A percentile compares a stretch with the other conserved stretches of the same genome.
Evolutionary conservation across 1,140 invertebrate species (phyloP).

Genomic region (Leptinotarsa lineolata): DNA sequence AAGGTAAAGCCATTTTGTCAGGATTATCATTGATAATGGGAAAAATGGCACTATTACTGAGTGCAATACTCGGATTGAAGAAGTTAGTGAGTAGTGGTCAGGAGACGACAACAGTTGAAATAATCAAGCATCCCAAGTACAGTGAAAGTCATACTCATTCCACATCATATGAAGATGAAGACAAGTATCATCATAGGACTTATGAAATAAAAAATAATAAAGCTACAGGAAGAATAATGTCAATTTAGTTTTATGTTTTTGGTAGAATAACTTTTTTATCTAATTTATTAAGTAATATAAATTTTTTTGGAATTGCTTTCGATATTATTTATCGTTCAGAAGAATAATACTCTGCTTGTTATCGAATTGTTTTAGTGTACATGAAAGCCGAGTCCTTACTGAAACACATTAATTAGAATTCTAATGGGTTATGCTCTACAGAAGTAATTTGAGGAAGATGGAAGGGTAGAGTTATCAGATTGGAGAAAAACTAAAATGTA

Average conservation of each 20-base stretch:
- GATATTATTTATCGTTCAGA: too few species aligned
- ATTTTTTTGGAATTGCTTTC: too few species aligned
- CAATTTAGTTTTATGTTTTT: background rate
- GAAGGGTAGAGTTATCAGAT: too few species aligned
- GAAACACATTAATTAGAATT: too few species aligned
- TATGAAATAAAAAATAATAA: slow-evolving; percentile 22
- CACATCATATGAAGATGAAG: slow-evolving; percentile 70
- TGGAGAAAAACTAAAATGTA: too few species aligned
- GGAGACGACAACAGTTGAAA: slow-evolving; percentile 82
- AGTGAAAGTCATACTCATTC: slow-evolving; percentile 77
- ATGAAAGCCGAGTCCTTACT: too few species aligned
- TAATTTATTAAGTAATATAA: too few species aligned
- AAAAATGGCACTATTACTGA: slow-evolving; percentile 59
- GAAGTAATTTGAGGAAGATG: too few species aligned
- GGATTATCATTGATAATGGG: slow-evolving; percentile 46
- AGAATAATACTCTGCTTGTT: too few species aligned
- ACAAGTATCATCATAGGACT: slow-evolving; percentile 62
- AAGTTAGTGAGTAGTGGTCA: slow-evolving; percentile 68
- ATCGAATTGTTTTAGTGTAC: too few species aligned
- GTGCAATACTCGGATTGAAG: slow-evolving; percentile 76
- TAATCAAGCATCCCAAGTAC: slow-evolving; percentile 82
- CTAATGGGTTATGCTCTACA: too few species aligned
- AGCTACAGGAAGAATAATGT: background rate
- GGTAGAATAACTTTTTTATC: too few species aligned
- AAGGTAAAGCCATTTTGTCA: slow-evolving; percentile 50